Percentiles rank a stretch among this genome's conserved stretches.
Evolutionary conservation across 2,797 vertebrate species (phyloP).

Genomic region (Erethizon dorsatum): DNA sequence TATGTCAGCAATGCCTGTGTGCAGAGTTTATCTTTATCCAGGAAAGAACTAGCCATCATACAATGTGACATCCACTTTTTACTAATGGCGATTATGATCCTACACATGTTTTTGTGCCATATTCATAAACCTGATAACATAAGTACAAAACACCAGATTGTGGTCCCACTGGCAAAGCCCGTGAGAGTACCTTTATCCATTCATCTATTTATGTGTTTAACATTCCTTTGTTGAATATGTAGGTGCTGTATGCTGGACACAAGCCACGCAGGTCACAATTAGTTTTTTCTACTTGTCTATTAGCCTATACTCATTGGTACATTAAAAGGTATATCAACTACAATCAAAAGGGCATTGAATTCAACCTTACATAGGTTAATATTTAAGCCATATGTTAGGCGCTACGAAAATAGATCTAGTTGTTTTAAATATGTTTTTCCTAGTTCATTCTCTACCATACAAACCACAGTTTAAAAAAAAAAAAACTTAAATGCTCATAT

Average conservation of each 20-base stretch:
- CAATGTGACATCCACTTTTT: not conserved
- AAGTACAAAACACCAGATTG: accelerated
- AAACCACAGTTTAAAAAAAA: not conserved
- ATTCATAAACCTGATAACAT: not conserved
- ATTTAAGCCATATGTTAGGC: not conserved
- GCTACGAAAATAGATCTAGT: not conserved
- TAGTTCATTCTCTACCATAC: not conserved
- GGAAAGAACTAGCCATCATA: not conserved
- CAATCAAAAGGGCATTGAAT: not conserved
- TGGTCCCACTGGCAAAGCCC: not conserved
- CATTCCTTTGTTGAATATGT: not conserved
- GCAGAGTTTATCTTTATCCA: not conserved
- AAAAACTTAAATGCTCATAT: not conserved
- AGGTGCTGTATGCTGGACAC: not conserved
- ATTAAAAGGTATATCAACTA: not conserved
- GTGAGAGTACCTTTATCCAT: accelerated
- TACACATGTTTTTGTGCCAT: not conserved
- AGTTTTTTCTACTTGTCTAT: not conserved
- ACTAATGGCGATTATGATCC: not conserved
- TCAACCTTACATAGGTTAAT: not conserved
- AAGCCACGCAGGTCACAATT: not conserved
- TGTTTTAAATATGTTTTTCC: not conserved
- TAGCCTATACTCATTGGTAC: not conserved
- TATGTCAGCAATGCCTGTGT: not conserved
- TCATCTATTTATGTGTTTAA: too few relatives aligned